Evolutionary conservation across 1,140 invertebrate genomes (phyloP), one percentile per base, ranked within the genome.

Genomic region (Drosophila truncata): DNA sequence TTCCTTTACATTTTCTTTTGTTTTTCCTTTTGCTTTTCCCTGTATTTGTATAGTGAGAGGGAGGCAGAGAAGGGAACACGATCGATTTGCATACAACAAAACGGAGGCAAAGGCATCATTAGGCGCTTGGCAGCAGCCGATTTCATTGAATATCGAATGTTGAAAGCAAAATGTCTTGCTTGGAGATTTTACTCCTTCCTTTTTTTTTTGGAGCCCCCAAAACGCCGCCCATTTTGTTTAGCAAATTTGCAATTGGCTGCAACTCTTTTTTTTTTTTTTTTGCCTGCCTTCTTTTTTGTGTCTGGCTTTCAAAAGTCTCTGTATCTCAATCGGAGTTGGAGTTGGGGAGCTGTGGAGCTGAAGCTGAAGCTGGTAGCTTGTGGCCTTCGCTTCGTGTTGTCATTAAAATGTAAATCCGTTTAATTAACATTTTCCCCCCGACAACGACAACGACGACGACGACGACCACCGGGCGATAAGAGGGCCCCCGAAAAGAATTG

Each of bases 371-470:
- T 33, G 37, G 57, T 41, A 33, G 55, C 39, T 57, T 47, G 66
- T 49, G 74, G 80, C 75, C 62, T 67, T 72, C 61, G 58, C 60
- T 84, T 84, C 84, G 84, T 90, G 85, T 88, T 90, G 84, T 88
- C 84, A 88, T 88, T 88, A 88, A 88, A 88, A 88, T 88, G 84
- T 88, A 88, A 88, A 88, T 88, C 80, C 85, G 69, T 88, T 88
- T 88, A 88, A 88, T 88, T 88, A 88, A 88, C 84, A 84, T 88
- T 88, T 90, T 83, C 47, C 27, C 49, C 14, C 52, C 27, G 25
- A 59, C 39, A 41, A 77, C 62, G 16, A 31, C 47, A 41, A 39
- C 44, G 58, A 25, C 42, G 62, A 62, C 55, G 25, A 29, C 27
- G 50, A 57, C 79, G 80, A 84, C 81, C 81, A 84, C 81, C 82